These are phyloP conservation scores for Hydrotaea cyrtoneurina DNA, from an alignment of 2,888 invertebrate species.

Conservation along the genomic window DNA sequence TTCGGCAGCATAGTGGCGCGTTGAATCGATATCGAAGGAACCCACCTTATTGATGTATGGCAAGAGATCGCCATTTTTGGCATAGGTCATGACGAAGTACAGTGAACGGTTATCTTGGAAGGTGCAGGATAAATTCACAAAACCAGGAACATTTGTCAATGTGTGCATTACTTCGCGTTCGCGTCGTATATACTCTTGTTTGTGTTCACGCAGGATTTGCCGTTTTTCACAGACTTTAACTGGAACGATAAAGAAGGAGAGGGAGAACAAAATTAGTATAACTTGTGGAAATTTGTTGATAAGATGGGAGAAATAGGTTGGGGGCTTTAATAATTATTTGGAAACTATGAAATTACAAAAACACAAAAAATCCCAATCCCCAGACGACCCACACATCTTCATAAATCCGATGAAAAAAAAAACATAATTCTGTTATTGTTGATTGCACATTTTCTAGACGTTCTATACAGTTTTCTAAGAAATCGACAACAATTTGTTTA, in stretches of 20 bases:
- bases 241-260: constrained; percentile 81
- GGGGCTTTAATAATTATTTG: too few relatives aligned
- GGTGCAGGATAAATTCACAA: constrained; percentile 96
- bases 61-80: constrained; percentile 96
- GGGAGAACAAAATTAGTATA: constrained; percentile 3
- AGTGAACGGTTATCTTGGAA: constrained; percentile 96
- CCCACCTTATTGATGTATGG: constrained; percentile 95
- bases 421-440: not conserved
- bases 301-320: too few relatives aligned
- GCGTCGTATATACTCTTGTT: constrained; percentile 94
- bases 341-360: too few relatives aligned
- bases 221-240: constrained; percentile 99
- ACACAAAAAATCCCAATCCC: too few relatives aligned
- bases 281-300: too few relatives aligned
- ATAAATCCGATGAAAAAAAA: too few relatives aligned
- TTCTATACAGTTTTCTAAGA: too few relatives aligned
- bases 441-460: not conserved
- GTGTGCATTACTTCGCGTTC: constrained; percentile 97
- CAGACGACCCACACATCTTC: too few relatives aligned
- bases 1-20: constrained; percentile 97
- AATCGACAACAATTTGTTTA: too few relatives aligned
- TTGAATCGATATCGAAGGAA: constrained; percentile 93
- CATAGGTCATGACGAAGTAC: constrained; percentile 97
- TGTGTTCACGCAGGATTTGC: constrained; percentile 95
- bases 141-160: constrained; percentile 91